Base-by-base conservation (phyloP, 2,888 invertebrate species). In the Acleris literana region DNA sequence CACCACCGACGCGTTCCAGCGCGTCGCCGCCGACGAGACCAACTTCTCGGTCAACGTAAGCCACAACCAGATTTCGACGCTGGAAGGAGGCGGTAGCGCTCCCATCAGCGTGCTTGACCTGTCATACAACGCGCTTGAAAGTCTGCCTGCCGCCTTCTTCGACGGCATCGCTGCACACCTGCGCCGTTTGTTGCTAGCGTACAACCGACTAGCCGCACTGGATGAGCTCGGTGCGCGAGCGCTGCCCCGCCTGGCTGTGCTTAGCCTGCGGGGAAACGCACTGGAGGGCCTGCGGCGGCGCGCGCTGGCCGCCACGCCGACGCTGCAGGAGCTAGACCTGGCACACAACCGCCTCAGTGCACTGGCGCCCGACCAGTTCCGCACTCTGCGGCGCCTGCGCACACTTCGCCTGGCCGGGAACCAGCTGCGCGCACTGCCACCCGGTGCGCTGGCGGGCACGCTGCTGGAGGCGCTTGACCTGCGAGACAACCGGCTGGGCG, bases 321-420 rank as follows among this genome's bases (percentile, higher is more conserved):
- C 83, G 17, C 72, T 81, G 59, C 76, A 79, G 2, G 76, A 77
- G n/a, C 72, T 87, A 7, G 86, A 88, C 64, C 68, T 87, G 51
- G 83, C 87, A 1, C 72, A 72, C 43, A 87, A 87, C 67, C 72
- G 68, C 46, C 71, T 88, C 52, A 93, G 93, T 0, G 93, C 95
- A 48, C 93, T 96, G 72, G 96, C 95, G 29, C 93, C 95, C 44
- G 93, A 95, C 52, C 93, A 94, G 68, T 96, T 96, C 94, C 87
- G 93, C 64, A 84, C 95, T 71, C 88, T 97, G 61, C 94, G 93
- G 5, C 92, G 94, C 5, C 92, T 97, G 60, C 94, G 95, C 61
- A 93, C 94, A 13, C 90, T 97, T 51, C 96, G 97, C 79, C 83
- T 97, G 39, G 96, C 97, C 0, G 93, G 94, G 74, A 97, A 97